Evolutionary conservation across 2,888 invertebrate species (phyloP).

Genomic region (Lasioglossum marginatum): DNA sequence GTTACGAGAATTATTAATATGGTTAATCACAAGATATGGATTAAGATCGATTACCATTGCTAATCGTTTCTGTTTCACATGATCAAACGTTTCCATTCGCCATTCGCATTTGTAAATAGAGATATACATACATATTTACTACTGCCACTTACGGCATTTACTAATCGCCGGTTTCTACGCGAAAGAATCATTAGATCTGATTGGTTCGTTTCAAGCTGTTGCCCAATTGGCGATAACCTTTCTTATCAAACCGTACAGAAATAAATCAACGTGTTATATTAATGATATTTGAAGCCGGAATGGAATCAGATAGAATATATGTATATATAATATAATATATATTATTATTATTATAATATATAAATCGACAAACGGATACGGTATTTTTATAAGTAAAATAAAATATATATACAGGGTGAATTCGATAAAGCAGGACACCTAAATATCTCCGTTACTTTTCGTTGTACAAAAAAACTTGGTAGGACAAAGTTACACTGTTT

Average conservation of each 20-base stretch:
- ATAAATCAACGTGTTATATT: neutral
- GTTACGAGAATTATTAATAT: neutral
- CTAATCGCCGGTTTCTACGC: neutral
- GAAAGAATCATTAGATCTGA: neutral
- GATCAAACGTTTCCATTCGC: neutral
- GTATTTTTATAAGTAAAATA: too few relatives aligned
- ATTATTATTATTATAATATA: too few relatives aligned
- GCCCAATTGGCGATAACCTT: neutral
- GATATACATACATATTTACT: neutral
- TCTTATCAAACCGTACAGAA: too few relatives aligned
- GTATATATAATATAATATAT: too few relatives aligned
- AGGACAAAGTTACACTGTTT: too few relatives aligned
- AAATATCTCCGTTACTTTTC: too few relatives aligned
- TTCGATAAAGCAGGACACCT: too few relatives aligned
- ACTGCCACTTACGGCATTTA: neutral
- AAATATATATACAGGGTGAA: too few relatives aligned
- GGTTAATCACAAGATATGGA: neutral
- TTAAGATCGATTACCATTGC: neutral
- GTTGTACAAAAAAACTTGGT: too few relatives aligned
- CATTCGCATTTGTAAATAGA: neutral
- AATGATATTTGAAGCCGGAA: neutral
- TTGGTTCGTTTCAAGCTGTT: neutral
- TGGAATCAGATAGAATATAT: neutral
- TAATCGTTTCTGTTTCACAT: neutral
- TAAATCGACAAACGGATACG: too few relatives aligned